Base-by-base conservation (phyloP, 2,888 invertebrate genomes). In the Drosophila barbarae region DNA sequence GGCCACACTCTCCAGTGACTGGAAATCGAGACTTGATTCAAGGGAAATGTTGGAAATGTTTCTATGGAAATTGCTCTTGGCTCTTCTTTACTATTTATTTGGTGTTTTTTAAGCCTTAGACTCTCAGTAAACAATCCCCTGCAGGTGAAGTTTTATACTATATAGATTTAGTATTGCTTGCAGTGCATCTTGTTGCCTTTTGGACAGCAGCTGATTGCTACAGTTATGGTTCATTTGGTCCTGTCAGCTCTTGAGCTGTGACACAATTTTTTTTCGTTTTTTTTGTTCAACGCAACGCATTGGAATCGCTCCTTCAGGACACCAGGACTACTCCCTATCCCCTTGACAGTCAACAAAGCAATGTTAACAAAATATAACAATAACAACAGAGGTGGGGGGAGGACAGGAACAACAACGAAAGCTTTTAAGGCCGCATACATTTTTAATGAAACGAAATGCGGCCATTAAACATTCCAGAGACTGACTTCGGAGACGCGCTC, bases 381-480 rank as follows among this genome's bases (percentile, higher is more conserved):
- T 21, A 71, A 49, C 52, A 57, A 39, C 50, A 63, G 34, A 61
- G 32, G 46, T 1, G n/a, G 6, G n/a, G 39, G 13, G 39, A 36
- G 21, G 56, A 49, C 69, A 69, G 52, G 30, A 54, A 41, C 69
- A 76, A 74, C 73, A 82, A 77, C 69, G 75, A 86, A 84, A 84
- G 78, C 85, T 84, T 84, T 84, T 86, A 84, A 74, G 76, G 69
- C 70, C 72, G 55, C 72, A 86, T 84, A 72, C 74, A 84, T 86
- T 78, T 85, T 84, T 84, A 85, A 84, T 86, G 83, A 78, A 85
- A 85, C 75, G 69, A 85, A 81, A 81, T 80, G 84, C 73, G 84
- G 69, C 75, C 85, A 83, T 83, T 84, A 79, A 84, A 77, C 77
- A 84, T 78, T 72, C 74, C 76, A 68, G 58, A 77, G 69, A 69